Conservation (phyloP, 2,888 invertebrate species). For the Euzetes globulus region DNA sequence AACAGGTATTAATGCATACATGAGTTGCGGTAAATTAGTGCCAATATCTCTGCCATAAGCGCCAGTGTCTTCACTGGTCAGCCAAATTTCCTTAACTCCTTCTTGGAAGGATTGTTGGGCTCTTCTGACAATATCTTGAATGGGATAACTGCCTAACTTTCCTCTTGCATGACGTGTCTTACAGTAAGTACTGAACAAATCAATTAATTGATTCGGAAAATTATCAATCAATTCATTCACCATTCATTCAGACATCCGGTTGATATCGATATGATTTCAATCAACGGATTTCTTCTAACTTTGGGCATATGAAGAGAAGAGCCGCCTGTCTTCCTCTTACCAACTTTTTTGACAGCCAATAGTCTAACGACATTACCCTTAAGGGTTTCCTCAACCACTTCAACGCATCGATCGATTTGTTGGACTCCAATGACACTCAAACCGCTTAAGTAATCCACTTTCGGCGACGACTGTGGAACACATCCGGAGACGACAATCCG, state of each 20-base stretch:
- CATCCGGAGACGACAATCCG: slow-evolving; percentile 93
- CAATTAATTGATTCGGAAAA: too few relatives aligned
- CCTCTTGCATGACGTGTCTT: slow-evolving; percentile 97
- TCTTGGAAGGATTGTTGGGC: slow-evolving; percentile 75
- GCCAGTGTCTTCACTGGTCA: slow-evolving; percentile 96
- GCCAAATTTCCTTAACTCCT: slow-evolving; percentile 92
- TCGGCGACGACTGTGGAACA: slow-evolving; percentile 75
- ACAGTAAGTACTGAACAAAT: slow-evolving; percentile 65
- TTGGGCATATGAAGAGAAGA: slow-evolving; percentile 82
- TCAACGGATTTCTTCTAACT: slow-evolving; percentile 85
- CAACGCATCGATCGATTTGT: slow-evolving; percentile 93
- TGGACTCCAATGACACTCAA: slow-evolving; percentile 95
- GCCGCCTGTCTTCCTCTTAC: slow-evolving; percentile 69
- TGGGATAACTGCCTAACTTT: slow-evolving; percentile 85
- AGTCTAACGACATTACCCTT: slow-evolving; percentile 75
- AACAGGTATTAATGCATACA: slow-evolving; percentile 70
- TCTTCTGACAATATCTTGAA: slow-evolving; percentile 77
- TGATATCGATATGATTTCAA: slow-evolving; percentile 94
- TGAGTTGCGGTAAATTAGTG: slow-evolving; percentile 71
- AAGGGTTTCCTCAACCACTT: slow-evolving; percentile 94
- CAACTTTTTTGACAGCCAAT: slow-evolving; percentile 72
- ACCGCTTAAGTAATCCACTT: slow-evolving; percentile 55
- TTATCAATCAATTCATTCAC: neutral
- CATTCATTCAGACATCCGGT: slow-evolving; percentile 96
- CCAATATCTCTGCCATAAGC: slow-evolving; percentile 95